Base-by-base conservation (phyloP, 2,888 invertebrate species). In the Netelia fuscicornis region DNA sequence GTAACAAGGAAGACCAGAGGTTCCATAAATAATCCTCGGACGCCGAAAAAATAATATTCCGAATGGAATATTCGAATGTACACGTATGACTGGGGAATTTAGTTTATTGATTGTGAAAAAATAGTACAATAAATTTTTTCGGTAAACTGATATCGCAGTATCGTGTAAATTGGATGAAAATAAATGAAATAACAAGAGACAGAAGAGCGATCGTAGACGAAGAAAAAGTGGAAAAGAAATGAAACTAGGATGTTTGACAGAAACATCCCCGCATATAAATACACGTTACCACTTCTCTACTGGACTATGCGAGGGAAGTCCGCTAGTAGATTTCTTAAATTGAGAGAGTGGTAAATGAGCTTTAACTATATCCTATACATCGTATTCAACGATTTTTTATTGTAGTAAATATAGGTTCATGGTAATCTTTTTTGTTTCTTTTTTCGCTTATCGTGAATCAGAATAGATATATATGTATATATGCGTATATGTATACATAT, bases 361-460 rank as follows among this genome's bases (percentile, higher is more conserved):
- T 78, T 70, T 79, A 81, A 81, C 78, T 87, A 83, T 85, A 65
- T 78, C 84, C 79, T 84, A 84, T 68, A 82, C 65, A 68, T 78
- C 77, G 72, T 77, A 81, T 68, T 74, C 78, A 70, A 78, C 62
- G 70, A 56, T 65, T 87, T 88, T 89, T 89, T 89, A 89, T 88
- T 85, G 85, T 90, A 88, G 87, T 90, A 91, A 91, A 91, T 91
- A 89, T 91, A 90, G 78, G 75, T 87, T 89, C 77, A 80, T 86
- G 72, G 72, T 81, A 68, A 74, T 81, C 42, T 78, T 78, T 81
- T 71, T 81, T 71, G 56, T 78, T 77, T 44, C 70, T 68, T 56
- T 79, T 23, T 77, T 81, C 56, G n/a, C 86, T 87, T 85, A 86
- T 90, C 85, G 87, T 87, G 83, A 88, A 87, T 88, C 87, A 88